Percentiles rank a stretch among this genome's conserved stretches.
Evolutionary conservation across 2,113 vertebrate genomes (phyloP).

Genomic region (Hippocampus guttulatus): DNA sequence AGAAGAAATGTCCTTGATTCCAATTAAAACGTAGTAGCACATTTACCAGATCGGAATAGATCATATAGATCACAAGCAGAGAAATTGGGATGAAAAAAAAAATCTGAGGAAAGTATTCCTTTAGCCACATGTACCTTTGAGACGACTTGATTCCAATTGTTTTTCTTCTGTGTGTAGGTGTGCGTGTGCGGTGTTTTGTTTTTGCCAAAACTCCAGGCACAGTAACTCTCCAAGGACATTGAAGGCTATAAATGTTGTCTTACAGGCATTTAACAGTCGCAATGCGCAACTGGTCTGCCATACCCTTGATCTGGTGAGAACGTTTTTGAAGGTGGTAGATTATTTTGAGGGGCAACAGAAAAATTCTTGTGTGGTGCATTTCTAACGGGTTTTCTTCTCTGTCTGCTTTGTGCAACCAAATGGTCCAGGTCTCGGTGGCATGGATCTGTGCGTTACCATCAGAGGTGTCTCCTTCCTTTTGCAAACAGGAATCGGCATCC

Average conservation of each 20-base stretch:
- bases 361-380: neutral
- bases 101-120: neutral
- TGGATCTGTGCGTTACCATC: conserved; percentile 77
- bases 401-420: conserved; percentile 20
- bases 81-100: neutral
- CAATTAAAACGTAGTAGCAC: too few relatives aligned
- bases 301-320: conserved; percentile 40
- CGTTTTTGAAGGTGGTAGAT: neutral
- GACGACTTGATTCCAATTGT: conserved; percentile 24
- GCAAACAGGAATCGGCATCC: conserved; percentile 71
- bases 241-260: conserved; percentile 55
- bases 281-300: neutral
- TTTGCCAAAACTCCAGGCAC: conserved; percentile 28
- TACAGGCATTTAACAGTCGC: conserved; percentile 12
- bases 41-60: too few relatives aligned
- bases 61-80: neutral
- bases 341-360: neutral
- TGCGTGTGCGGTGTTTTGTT: neutral
- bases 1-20: too few relatives aligned
- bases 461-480: conserved; percentile 78
- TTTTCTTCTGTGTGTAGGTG: conserved; percentile 18
- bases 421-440: conserved; percentile 34
- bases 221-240: conserved; percentile 31
- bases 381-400: conserved; percentile 12
- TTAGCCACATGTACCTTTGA: conserved; percentile 21